Evolutionary conservation across 2,113 vertebrate genomes (phyloP).

Genomic region (Spermophilus dauricus): DNA sequence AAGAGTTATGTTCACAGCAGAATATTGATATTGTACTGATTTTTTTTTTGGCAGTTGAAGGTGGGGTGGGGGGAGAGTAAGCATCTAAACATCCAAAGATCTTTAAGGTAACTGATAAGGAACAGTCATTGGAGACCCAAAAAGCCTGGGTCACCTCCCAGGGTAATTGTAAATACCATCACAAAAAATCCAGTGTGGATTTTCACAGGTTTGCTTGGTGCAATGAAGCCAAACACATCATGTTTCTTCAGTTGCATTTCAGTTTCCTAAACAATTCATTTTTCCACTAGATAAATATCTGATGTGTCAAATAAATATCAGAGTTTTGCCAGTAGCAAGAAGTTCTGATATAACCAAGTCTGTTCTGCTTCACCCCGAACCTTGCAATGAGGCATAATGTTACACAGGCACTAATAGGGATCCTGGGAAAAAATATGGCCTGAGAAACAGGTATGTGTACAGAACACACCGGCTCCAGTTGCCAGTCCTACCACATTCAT

Average conservation of each 20-base stretch:
- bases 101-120: background rate
- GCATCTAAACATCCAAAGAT: background rate
- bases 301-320: background rate
- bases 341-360: background rate
- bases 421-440: background rate
- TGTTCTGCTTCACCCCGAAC: background rate
- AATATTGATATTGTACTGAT: background rate
- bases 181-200: background rate
- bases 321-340: background rate
- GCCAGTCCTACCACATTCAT: background rate
- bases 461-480: background rate
- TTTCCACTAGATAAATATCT: background rate
- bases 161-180: background rate
- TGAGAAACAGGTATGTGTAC: background rate
- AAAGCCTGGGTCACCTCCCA: background rate
- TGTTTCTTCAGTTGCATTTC: conserved; percentile 25
- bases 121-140: background rate
- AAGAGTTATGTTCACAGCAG: background rate
- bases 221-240: background rate
- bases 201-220: background rate
- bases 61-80: background rate
- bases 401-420: background rate
- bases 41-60: background rate
- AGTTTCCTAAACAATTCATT: background rate
- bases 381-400: background rate